Base-by-base conservation (phyloP, 1,140 invertebrate species). In the Cylas formicarius region DNA sequence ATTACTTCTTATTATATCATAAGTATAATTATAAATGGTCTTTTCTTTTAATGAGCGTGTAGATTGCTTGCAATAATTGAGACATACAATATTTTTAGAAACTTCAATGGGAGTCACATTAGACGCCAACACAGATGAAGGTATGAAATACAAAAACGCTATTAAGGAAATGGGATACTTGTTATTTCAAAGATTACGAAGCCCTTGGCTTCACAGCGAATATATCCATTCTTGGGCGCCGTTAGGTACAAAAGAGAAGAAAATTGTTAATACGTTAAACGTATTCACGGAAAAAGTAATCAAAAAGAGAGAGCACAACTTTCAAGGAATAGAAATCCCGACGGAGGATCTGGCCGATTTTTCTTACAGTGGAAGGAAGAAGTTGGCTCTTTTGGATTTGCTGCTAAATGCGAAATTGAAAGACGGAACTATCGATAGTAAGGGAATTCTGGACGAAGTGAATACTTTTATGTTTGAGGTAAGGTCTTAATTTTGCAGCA, bases 391-490 rank as follows among this genome's bases (percentile, higher is more conserved):
- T 69, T 63, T 93, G 10, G 90, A 93, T 70, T 70, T 90, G 49
- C 55, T 90, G 7, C 64, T 90, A 23, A 46, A 72, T 55, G 72
- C 72, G 9, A 72, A 76, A 37, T 68, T 72, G 29, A 57, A 69
- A 38, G 67, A 72, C 11, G 68, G 64, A 37, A 34, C 54, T 6
- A 74, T 76, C 35, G 73, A 72, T 45, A 65, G 78, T 33, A 42
- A 68, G 16, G 84, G 85, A 41, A 85, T 90, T 26, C 71, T 77
- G 47, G 85, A 89, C 60, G 86, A 90, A 72, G 83, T 87, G 3
- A 83, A 88, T 60, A 88, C 84, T 0, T 89, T 88, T 56, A 81
- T 85, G 73, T 86, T 87, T 67, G 82, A 81, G 69, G 67, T 55
- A 44, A 28, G 31, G 10, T 24, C 11, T 22, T 24, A 37, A n/a